These are phyloP conservation scores for Poecilobothrus nobilitatus DNA, from an alignment of 2,888 invertebrate species.

Conservation along the genomic window DNA sequence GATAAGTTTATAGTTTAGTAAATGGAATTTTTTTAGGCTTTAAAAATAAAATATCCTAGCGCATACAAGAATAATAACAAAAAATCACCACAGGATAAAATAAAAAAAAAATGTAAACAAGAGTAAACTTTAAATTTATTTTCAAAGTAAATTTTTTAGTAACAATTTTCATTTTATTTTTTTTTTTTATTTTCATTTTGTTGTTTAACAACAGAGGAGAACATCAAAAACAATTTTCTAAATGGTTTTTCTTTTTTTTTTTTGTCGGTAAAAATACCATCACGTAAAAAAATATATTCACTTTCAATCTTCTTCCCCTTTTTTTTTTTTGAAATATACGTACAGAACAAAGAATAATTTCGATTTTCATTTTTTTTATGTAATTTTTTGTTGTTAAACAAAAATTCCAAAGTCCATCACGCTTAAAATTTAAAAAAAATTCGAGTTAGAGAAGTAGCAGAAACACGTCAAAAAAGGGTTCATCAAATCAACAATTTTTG, in stretches of 20 bases:
- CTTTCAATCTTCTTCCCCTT: background rate
- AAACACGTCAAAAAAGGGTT: background rate
- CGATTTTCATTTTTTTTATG: background rate
- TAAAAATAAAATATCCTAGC: too few relatives aligned
- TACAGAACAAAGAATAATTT: background rate
- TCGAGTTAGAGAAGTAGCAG: too few relatives aligned
- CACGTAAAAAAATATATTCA: background rate
- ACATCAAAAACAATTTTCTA: conserved; percentile 4
- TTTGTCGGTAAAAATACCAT: background rate
- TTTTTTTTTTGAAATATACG: background rate
- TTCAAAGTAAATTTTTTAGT: too few relatives aligned
- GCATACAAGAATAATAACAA: too few relatives aligned
- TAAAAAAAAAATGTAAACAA: too few relatives aligned
- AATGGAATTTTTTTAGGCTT: too few relatives aligned
- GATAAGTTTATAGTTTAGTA: too few relatives aligned
- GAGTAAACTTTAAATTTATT: too few relatives aligned
- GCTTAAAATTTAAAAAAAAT: too few relatives aligned
- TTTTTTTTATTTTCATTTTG: too few relatives aligned
- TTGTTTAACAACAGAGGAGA: background rate
- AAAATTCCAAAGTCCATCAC: background rate
- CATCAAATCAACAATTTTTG: background rate
- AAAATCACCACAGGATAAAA: too few relatives aligned
- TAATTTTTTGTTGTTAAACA: background rate
- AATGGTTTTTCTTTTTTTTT: background rate
- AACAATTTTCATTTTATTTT: too few relatives aligned